Conservation (phyloP, 2,113 vertebrate genomes). For the Phalacrocorax pelagicus region DNA sequence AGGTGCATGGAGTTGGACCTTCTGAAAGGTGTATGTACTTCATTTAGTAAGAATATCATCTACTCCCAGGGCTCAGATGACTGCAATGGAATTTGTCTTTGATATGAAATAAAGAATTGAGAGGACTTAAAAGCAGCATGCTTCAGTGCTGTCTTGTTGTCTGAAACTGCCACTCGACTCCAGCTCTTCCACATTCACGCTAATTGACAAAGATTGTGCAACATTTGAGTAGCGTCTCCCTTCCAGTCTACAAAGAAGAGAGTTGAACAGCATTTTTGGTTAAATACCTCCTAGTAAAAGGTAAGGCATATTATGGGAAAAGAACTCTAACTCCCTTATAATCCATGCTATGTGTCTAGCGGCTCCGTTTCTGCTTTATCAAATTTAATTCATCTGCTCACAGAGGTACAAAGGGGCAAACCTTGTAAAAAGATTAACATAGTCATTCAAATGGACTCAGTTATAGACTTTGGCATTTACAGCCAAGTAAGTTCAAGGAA, state of each 20-base stretch:
- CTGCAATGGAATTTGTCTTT: not conserved
- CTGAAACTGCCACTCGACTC: not conserved
- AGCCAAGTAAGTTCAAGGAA: not conserved
- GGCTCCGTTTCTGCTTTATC: not conserved
- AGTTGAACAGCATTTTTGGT: not conserved
- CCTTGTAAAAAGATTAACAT: not conserved
- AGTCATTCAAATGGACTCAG: not conserved
- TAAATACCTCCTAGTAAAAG: not conserved
- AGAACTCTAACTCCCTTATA: not conserved
- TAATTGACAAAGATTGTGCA: not conserved
- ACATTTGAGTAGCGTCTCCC: not conserved
- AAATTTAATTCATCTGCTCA: not conserved
- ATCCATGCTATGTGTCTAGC: not conserved
- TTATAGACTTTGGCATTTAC: not conserved
- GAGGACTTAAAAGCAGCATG: not conserved
- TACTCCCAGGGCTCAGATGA: not conserved
- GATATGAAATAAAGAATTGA: not conserved
- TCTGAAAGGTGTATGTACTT: not conserved
- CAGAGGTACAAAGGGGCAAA: not conserved
- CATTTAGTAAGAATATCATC: not conserved
- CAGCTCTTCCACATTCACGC: not conserved
- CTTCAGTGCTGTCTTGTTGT: not conserved
- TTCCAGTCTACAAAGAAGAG: not conserved
- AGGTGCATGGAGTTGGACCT: not conserved
- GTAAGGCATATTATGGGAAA: not conserved